Conservation (phyloP, 2,797 vertebrate genomes). For the Molothrus aeneus region DNA sequence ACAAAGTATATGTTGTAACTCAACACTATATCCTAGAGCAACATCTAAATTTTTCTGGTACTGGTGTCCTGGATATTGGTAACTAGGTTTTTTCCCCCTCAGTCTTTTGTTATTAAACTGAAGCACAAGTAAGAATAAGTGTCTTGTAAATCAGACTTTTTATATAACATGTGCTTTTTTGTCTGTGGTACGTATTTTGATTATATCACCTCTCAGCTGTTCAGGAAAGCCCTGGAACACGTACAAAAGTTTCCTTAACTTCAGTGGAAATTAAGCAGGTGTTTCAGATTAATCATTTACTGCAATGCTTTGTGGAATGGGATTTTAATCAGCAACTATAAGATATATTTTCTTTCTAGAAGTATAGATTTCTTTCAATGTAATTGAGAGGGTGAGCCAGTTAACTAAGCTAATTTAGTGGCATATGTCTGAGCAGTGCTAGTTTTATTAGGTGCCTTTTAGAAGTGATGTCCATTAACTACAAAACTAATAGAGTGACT, state of each 20-base stretch:
- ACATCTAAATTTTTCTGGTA: background rate
- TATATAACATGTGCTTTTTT: background rate
- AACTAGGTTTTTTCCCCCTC: rapidly evolving
- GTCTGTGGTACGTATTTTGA: background rate
- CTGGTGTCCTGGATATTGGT: background rate
- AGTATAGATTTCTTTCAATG: constrained; percentile 32
- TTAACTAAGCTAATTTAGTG: constrained; percentile 35
- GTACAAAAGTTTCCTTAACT: background rate
- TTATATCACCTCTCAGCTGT: background rate
- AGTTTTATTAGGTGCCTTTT: constrained; percentile 25
- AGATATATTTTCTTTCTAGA: constrained; percentile 4
- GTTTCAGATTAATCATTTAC: background rate
- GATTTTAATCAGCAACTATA: constrained; percentile 26
- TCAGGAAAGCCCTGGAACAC: background rate
- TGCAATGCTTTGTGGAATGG: background rate
- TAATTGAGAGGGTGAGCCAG: constrained; percentile 8
- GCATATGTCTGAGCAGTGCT: background rate
- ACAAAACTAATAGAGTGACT: background rate
- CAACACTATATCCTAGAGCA: background rate
- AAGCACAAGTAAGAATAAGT: background rate
- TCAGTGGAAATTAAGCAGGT: background rate
- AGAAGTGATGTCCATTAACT: background rate
- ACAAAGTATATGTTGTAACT: background rate
- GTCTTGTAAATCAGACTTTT: background rate
- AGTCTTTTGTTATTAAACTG: background rate